phyloP scores from a whole-genome alignment of 2,113 vertebrate genomes.

The Camelus bactrianus region DNA sequence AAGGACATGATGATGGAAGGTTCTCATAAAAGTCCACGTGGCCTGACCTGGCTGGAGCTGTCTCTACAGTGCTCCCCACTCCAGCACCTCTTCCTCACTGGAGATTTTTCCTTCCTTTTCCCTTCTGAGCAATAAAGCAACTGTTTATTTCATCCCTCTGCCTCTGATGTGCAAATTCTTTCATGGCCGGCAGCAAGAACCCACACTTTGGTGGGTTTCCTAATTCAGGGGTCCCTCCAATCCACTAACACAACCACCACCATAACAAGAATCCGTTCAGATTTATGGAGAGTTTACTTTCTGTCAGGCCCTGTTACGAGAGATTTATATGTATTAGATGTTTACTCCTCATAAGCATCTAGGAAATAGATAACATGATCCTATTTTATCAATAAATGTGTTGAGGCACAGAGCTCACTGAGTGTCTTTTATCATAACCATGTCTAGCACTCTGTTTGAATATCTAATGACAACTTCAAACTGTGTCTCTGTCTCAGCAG shows the following conservation, averaged over 20 bases:
- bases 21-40: no score
- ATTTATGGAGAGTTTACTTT: neutral
- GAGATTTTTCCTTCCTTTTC: no score
- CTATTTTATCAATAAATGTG: neutral
- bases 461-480: conserved; percentile 31
- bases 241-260: neutral
- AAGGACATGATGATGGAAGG: no score
- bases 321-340: neutral
- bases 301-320: neutral
- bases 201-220: no score
- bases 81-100: no score
- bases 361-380: neutral
- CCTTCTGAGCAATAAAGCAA: no score
- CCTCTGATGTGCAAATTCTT: no score
- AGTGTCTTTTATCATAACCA: neutral
- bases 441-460: neutral
- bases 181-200: no score
- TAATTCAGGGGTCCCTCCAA: no score
- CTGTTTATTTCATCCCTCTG: no score
- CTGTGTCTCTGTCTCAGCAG: neutral
- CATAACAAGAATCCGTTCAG: neutral
- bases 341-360: neutral
- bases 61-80: no score
- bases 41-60: no score
- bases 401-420: neutral